These are phyloP conservation scores for Cynodonichthys magdalenae DNA, from an alignment of 2,797 vertebrate species.

Conservation along the genomic window DNA sequence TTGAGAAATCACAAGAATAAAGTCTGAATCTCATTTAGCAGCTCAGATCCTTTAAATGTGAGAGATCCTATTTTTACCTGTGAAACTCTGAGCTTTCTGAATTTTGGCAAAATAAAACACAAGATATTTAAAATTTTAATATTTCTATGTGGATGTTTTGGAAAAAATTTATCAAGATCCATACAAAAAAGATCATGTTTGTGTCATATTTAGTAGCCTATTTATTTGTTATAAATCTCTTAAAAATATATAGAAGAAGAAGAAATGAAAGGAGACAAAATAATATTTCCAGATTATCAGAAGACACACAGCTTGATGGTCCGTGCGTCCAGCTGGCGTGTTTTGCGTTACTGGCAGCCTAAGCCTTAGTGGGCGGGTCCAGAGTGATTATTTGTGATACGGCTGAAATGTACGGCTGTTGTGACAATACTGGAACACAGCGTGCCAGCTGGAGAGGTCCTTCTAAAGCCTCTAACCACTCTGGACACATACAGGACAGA, in stretches of 20 bases:
- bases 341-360: conserved; percentile 37
- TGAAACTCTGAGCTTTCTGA: not conserved
- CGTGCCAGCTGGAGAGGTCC: conserved; percentile 74
- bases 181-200: not conserved
- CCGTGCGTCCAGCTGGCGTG: conserved; percentile 11
- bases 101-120: no score
- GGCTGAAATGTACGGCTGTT: conserved; percentile 45
- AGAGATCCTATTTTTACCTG: not conserved
- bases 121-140: no score
- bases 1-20: conserved; percentile 6
- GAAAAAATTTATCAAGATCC: not conserved
- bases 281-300: not conserved
- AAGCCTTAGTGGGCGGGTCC: conserved; percentile 48
- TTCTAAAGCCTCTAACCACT: conserved; percentile 45
- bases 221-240: conserved; percentile 1
- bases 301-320: conserved; percentile 14
- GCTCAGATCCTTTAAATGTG: conserved; percentile 4
- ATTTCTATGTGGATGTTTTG: no score
- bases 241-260: accelerated
- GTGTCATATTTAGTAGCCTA: not conserved
- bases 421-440: conserved; percentile 64
- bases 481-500: conserved; percentile 41
- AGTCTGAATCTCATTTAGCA: conserved; percentile 7
- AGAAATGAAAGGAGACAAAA: not conserved
- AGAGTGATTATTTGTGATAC: conserved; percentile 60